Base-by-base conservation (phyloP, 2,797 vertebrate genomes). In the Petrocephalus schoutedeni region DNA sequence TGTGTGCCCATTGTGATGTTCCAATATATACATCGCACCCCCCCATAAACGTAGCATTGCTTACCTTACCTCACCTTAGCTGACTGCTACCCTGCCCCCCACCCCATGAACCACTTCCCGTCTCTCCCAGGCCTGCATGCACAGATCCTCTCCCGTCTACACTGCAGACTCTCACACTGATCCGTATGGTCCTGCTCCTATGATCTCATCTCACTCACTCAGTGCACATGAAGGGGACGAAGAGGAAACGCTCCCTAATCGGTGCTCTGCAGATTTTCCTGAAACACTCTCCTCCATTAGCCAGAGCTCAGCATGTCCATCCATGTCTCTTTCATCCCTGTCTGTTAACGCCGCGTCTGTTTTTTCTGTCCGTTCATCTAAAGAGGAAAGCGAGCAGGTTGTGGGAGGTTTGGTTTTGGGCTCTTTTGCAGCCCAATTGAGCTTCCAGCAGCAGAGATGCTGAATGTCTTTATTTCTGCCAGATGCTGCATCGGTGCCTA, bases 261-360 rank as follows among this genome's bases (percentile, higher is more conserved):
- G 92, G 90, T 90, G 91, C 85, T 88, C 90, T 91, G 90, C 91
- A 92, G 89, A 91, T 92, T 92, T 93, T 93, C 91, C 92, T 93
- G 92, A 91, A 93, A 93, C 91, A 91, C 87, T 91, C 58, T 89
- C 89, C 90, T 91, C 92, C 89, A 90, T 92, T 92, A 93, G 91
- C 93, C 89, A 92, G 89, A 61, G 80, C 10, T 90, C 91, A 91
- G 91, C 92, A 90, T 56, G 53, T 32, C 53, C 90, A 91, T 90
- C 71, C 36, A 45, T 36, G 71, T 8, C 36, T 49, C 41, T 49
- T 92, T 94, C 91, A 92, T 92, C 92, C 93, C 93, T 6, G 2
- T 36, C 28, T 51, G 49, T 71, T 71, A 16, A 12, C 36, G 28
- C 64, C 28, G 4, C 16, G 12, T 36, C 64, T 71, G 12, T 36